phyloP scores from a whole-genome alignment of 2,888 invertebrate genomes.

The Dryomyza anilis region DNA sequence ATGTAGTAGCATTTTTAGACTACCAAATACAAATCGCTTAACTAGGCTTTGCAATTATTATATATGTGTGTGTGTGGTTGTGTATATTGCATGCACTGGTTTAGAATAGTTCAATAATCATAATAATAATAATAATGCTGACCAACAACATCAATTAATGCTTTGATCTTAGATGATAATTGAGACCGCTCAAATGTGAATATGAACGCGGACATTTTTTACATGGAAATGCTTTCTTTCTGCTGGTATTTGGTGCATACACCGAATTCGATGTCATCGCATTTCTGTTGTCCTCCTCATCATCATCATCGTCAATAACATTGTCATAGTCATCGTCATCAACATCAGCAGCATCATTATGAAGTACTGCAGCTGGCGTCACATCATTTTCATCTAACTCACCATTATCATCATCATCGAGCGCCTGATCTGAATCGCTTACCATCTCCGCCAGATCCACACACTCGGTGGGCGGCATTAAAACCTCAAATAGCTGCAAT shows the following conservation, averaged over 20 bases:
- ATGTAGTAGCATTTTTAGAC: too few species aligned
- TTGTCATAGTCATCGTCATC: conserved; percentile 22
- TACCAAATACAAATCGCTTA: too few species aligned
- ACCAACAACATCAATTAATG: too few species aligned
- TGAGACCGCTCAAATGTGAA: conserved; percentile 38
- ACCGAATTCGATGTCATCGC: conserved; percentile 20
- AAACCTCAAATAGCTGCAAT: conserved; percentile 34
- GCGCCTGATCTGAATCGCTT: conserved; percentile 20
- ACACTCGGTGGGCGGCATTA: conserved; percentile 29
- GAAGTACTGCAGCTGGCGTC: too few species aligned
- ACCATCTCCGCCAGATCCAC: conserved; percentile 36
- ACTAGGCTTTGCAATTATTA: too few species aligned
- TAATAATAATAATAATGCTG: too few species aligned
- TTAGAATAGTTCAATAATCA: too few species aligned
- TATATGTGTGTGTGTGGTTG: too few species aligned
- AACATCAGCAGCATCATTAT: too few species aligned
- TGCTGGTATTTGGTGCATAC: conserved; percentile 25
- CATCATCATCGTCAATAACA: conserved; percentile 29
- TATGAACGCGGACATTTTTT: conserved; percentile 36
- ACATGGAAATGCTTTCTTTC: conserved; percentile 33
- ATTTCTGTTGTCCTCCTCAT: conserved; percentile 24
- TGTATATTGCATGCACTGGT: too few species aligned
- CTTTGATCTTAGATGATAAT: conserved; percentile 38
- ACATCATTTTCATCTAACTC: too few species aligned
- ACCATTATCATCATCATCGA: neutral